phyloP scores from a whole-genome alignment of 2,113 vertebrate genomes.

The Struthio camelus region DNA sequence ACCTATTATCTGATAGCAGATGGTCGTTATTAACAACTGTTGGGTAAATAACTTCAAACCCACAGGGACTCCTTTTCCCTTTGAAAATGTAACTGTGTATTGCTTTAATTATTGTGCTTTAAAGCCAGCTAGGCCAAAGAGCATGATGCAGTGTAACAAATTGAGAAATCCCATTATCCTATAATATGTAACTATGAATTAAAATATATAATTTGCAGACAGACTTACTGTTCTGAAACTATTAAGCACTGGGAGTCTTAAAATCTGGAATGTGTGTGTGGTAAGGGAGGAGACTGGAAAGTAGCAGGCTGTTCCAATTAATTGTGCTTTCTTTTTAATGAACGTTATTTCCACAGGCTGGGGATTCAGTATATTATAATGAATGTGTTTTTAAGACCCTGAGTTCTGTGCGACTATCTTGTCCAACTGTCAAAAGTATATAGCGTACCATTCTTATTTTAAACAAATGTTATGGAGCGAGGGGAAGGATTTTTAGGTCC shows the following conservation, averaged over 20 bases:
- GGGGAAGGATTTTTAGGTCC: background rate
- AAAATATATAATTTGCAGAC: slow-evolving; percentile 47
- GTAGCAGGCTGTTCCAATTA: slow-evolving; percentile 59
- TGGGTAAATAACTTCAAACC: slow-evolving; percentile 61
- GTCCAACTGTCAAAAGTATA: background rate
- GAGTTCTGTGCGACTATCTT: background rate
- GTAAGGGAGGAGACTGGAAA: slow-evolving; percentile 60
- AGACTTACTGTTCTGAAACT: slow-evolving; percentile 11
- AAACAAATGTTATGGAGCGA: background rate
- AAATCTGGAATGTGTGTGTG: slow-evolving; percentile 51
- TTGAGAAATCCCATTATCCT: slow-evolving; percentile 47
- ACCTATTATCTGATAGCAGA: slow-evolving; percentile 70
- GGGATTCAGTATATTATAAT: background rate
- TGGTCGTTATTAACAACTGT: slow-evolving; percentile 56
- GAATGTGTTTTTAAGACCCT: background rate
- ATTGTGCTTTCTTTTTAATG: slow-evolving; percentile 38
- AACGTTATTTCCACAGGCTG: slow-evolving; percentile 15
- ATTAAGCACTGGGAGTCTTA: slow-evolving; percentile 9
- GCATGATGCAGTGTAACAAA: slow-evolving; percentile 41
- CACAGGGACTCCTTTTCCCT: slow-evolving; percentile 39
- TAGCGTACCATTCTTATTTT: background rate
- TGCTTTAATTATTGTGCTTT: slow-evolving; percentile 53
- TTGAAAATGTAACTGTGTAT: slow-evolving; percentile 43
- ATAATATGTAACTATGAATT: slow-evolving; percentile 30
- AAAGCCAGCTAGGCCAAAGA: slow-evolving; percentile 43